These are phyloP conservation scores for Lepidocyrtoides sp. DNA, from an alignment of 2,888 invertebrate species.

Conservation along the genomic window DNA sequence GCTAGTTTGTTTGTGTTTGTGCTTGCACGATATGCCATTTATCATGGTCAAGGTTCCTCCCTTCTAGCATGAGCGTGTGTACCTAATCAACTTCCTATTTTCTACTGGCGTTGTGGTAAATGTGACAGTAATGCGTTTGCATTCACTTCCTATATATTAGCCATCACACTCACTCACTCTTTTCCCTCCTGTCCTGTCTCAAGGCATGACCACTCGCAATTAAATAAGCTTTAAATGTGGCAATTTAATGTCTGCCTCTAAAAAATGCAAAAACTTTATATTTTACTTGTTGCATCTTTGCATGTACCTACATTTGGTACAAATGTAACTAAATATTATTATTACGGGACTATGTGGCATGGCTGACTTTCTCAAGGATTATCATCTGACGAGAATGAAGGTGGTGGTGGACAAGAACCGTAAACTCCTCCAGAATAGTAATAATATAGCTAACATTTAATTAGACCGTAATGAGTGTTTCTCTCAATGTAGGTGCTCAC, in stretches of 20 bases:
- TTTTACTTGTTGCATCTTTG: constrained; percentile 9
- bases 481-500: neutral
- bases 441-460: neutral
- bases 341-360: constrained; percentile 41
- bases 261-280: constrained; percentile 43
- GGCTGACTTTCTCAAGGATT: neutral
- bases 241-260: constrained; percentile 55
- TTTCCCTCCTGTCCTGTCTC: constrained; percentile 9
- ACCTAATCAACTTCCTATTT: constrained; percentile 24
- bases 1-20: constrained; percentile 33
- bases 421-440: constrained; percentile 46
- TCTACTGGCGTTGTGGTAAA: constrained; percentile 25
- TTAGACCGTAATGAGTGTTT: neutral
- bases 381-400: neutral
- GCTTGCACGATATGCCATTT: constrained; percentile 68
- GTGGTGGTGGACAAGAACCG: constrained; percentile 51
- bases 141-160: constrained; percentile 59
- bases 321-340: constrained; percentile 1
- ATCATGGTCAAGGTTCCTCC: constrained; percentile 73
- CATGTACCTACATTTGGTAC: neutral
- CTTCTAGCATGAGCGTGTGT: constrained; percentile 22
- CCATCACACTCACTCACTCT: constrained; percentile 30
- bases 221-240: constrained; percentile 47
- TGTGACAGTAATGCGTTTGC: constrained; percentile 54
- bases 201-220: constrained; percentile 56